Evolutionary conservation across 2,888 invertebrate genomes (phyloP), one percentile per base, ranked within the genome.

Genomic region (Morpho deidamia): DNA sequence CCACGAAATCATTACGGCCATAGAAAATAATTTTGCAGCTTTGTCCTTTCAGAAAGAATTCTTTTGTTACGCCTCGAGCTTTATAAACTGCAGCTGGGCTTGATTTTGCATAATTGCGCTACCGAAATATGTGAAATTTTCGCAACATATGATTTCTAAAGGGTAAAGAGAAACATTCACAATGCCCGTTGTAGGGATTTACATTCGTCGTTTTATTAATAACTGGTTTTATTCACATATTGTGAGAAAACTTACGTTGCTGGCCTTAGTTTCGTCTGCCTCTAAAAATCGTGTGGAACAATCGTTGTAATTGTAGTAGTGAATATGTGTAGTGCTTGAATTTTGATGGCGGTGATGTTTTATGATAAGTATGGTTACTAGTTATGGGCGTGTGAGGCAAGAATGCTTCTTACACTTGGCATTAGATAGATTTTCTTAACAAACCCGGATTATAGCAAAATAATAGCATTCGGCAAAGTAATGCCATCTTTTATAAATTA

Each of bases 81-180:
- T 33, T 41, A 48, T 14, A 40, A 41, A 34, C 33, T 47, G 47
- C 35, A 14, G 14, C 42, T 14, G 38, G 11, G 47, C 40, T 5
- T 34, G 34, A 33, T 40, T 48, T 34, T 41, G 48, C 48, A 41
- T 48, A 48, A 41, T 48, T 48, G 48, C 48, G 33, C 10, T 39
- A 39, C 48, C 48, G 40, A 48, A 48, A 48, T 48, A 48, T 48
- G 48, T 48, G 48, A 39, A 41, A 48, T 34, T 48, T 11, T 12
- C 14, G 34, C 40, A 11, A 41, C 34, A 34, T 48, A 41, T 48
- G 48, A 48, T 39, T 41, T 41, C 40, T 33, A 48, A 34, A 39
- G 47, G 39, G 33, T 23, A 41, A 32, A 33, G 48, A 33, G 48
- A 48, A 48, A 39, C 32, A 34, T 48, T 32, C 33, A 33, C 47